Conservation (phyloP, 2,888 invertebrate genomes). For the Rhopalosiphum nymphaeae region DNA sequence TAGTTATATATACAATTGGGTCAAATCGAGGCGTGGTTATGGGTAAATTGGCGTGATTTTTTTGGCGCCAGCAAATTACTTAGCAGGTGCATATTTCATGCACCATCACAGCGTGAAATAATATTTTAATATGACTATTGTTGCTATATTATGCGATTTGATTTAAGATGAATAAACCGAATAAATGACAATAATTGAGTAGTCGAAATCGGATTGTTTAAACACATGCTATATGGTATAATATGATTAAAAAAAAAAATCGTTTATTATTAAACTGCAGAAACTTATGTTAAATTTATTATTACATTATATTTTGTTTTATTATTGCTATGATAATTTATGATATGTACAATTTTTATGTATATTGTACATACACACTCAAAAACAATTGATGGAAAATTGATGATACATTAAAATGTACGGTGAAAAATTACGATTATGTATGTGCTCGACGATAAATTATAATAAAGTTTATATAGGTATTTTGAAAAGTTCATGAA, state of each 20-base stretch:
- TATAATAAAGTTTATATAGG: too few species aligned
- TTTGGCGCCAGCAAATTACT: slow-evolving; percentile 53
- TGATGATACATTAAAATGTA: too few species aligned
- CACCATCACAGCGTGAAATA: slow-evolving; percentile 16
- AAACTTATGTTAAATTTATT: background rate
- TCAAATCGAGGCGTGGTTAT: slow-evolving; percentile 52
- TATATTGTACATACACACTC: too few species aligned
- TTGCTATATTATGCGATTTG: background rate
- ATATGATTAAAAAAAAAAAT: background rate
- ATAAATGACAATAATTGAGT: background rate
- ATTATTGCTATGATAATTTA: background rate
- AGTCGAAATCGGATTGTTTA: background rate
- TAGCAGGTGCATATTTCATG: slow-evolving; percentile 17
- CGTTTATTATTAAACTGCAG: background rate
- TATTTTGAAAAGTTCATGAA: too few species aligned
- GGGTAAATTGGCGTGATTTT: slow-evolving; percentile 39
- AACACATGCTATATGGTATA: background rate
- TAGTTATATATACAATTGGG: slow-evolving; percentile 8
- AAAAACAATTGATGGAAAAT: too few species aligned
- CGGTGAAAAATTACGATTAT: too few species aligned
- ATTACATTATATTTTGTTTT: background rate
- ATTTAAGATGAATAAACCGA: background rate
- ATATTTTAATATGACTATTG: slow-evolving; percentile 14
- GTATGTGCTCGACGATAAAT: too few species aligned
- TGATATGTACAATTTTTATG: too few species aligned